Percentiles rank a stretch among this genome's conserved stretches.
These are phyloP conservation scores for Danio kyathit DNA, from an alignment of 2,797 vertebrate genomes.

Conservation along the genomic window DNA sequence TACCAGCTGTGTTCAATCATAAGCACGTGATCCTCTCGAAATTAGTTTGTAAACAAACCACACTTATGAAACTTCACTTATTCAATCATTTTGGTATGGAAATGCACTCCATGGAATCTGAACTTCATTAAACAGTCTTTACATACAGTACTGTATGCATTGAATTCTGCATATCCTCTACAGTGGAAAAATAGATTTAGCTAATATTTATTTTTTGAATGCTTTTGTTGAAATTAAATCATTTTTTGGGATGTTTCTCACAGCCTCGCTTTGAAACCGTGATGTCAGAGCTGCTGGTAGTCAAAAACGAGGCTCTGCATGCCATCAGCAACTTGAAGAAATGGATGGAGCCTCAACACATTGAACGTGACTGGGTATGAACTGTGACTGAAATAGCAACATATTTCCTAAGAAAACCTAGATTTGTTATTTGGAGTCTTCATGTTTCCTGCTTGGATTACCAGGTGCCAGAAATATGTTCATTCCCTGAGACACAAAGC, in stretches of 20 bases:
- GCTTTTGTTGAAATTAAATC: not conserved
- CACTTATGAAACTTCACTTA: too few relatives aligned
- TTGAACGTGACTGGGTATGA: slow-evolving; percentile 80
- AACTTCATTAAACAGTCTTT: too few relatives aligned
- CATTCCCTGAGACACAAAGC: slow-evolving; percentile 65
- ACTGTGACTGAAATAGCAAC: not conserved
- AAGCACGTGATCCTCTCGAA: too few relatives aligned
- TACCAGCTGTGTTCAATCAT: too few relatives aligned
- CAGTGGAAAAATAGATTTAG: too few relatives aligned
- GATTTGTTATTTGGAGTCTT: not conserved
- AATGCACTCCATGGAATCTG: too few relatives aligned
- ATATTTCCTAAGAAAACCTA: not conserved
- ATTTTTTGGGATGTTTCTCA: not conserved
- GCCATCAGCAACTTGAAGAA: slow-evolving; percentile 79
- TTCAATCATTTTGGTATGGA: too few relatives aligned
- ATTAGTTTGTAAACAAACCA: too few relatives aligned
- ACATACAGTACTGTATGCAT: too few relatives aligned
- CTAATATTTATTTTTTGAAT: too few relatives aligned
- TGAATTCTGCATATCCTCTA: too few relatives aligned
- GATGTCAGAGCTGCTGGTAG: slow-evolving; percentile 76
- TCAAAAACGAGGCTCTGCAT: slow-evolving; percentile 80
- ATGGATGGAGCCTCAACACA: slow-evolving; percentile 80
- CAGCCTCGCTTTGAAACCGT: slow-evolving; percentile 82
- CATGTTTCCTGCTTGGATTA: slow-evolving; percentile 53
- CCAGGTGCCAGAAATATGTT: slow-evolving; percentile 48